Conservation (phyloP, 2,888 invertebrate species). For the Xanthia icteritia region DNA sequence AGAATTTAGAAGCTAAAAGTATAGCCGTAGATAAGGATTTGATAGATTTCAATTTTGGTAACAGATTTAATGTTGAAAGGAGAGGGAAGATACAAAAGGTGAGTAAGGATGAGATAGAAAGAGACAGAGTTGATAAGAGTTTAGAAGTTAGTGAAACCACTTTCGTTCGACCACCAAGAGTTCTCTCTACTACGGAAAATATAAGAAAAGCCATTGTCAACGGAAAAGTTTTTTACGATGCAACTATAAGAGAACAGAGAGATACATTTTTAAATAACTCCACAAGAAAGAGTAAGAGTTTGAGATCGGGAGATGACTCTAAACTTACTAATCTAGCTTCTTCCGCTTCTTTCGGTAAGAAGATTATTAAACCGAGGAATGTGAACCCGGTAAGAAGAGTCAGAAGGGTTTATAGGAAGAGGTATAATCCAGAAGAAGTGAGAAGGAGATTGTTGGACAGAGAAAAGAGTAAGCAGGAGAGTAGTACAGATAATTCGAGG, state of each 20-base stretch:
- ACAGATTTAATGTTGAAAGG: conserved; percentile 82
- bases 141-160: conserved; percentile 88
- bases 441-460: conserved; percentile 86
- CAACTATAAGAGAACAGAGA: conserved; percentile 84
- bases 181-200: conserved; percentile 85
- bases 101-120: conserved; percentile 85
- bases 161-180: conserved; percentile 84
- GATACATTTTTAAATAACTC: conserved; percentile 75
- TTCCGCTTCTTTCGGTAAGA: conserved; percentile 76
- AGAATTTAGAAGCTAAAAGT: conserved; percentile 82
- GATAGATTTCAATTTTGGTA: conserved; percentile 83
- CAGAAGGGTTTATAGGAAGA: conserved; percentile 85
- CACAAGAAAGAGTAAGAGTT: conserved; percentile 74
- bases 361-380: conserved; percentile 81
- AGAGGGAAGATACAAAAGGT: conserved; percentile 84
- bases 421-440: conserved; percentile 89
- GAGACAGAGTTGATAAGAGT: conserved; percentile 81
- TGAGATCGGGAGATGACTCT: conserved; percentile 66
- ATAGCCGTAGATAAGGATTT: conserved; percentile 83
- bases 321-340: conserved; percentile 75
- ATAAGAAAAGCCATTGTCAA: conserved; percentile 86
- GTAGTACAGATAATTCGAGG: conserved; percentile 52
- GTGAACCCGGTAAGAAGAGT: conserved; percentile 85
- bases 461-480: conserved; percentile 79
- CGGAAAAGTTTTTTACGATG: conserved; percentile 88